Base-by-base conservation (phyloP, 2,797 vertebrate species). In the Limosa lapponica region DNA sequence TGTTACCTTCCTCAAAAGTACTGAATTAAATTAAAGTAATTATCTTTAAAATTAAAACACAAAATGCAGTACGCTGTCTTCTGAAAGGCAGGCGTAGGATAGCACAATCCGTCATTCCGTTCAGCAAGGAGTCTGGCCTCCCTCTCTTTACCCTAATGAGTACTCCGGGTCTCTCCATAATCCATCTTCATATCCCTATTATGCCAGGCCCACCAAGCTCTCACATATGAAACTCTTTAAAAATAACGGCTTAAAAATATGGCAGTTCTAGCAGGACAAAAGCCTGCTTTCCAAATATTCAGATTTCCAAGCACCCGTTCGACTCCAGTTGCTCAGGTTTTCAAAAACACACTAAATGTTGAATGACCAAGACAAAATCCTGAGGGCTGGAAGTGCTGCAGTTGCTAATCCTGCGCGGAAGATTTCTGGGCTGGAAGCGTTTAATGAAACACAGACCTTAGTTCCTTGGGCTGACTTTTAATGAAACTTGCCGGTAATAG, bases 41-140 rank as follows among this genome's bases (percentile, higher is more conserved):
- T 95, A 95, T 90, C 80, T 91, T 91, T 84, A 81, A 85, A 96
- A 95, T 94, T 91, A 89, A 92, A 96, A 95, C 91, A 94, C 86
- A 84, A 39, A 91, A 91, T 34, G 82, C 85, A 71, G 71, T 4
- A 10, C 0, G 4, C 73, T 89, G 62, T 69, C 90, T 73, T 90
- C 80, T 51, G 81, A 77, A 84, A 72, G 77, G 66, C 67, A 91
- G 83, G 86, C 81, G 4, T 20, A 64, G 81, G 93, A 70, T 44
- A 87, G 88, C 58, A 91, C 95, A 61, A 94, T 95, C 95, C 3
- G 94, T 95, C 95, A 93, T 94, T 79, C 93, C 14, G n/a, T 65
- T 87, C 91, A 89, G 32, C 80, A 71, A 72, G 77, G 36, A 82
- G 59, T 44, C 91, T 90, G 91, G 95, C 77, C 64, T 95, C 88